Percentiles rank a stretch among this genome's conserved stretches.
Conservation (phyloP, 37 sponge, comb jelly and placozoan species). For the Tethya wilhelma region DNA sequence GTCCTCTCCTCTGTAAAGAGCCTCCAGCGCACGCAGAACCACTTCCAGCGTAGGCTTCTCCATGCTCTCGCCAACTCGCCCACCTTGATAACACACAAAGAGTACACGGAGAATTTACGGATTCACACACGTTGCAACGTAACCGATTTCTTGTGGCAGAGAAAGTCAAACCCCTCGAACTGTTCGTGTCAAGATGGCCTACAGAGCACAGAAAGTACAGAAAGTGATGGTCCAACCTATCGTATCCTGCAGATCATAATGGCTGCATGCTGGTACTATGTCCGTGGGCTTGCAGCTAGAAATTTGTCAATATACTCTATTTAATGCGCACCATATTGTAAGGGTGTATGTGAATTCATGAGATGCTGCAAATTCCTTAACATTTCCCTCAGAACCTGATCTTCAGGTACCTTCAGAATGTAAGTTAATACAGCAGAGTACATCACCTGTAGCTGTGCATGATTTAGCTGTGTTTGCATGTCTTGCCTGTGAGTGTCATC, state of each 20-base stretch:
- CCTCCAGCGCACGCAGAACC: conserved; percentile 63
- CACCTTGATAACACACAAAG: background rate
- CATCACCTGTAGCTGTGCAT: too few relatives aligned
- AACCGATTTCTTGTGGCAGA: background rate
- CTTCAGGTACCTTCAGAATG: conserved; percentile 92
- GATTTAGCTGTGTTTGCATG: too few relatives aligned
- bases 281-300: background rate
- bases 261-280: background rate
- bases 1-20: conserved; percentile 47
- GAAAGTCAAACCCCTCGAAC: background rate
- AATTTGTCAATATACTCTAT: conserved; percentile 3
- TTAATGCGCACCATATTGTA: conserved; percentile 12
- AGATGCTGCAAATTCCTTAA: background rate
- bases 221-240: conserved; percentile 99
- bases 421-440: conserved; percentile 43
- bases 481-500: too few relatives aligned
- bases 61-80: conserved; percentile 21
- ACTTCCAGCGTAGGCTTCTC: conserved; percentile 69
- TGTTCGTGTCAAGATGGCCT: conserved; percentile 64
- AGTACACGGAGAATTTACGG: conserved; percentile 1
- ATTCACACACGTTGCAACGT: background rate
- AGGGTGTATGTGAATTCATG: too few relatives aligned
- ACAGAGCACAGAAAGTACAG: conserved; percentile 95
- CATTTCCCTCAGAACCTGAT: conserved; percentile 76
- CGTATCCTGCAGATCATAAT: conserved; percentile 66